These are phyloP conservation scores for Labia minor DNA, from an alignment of 2,888 invertebrate genomes.

Conservation along the genomic window DNA sequence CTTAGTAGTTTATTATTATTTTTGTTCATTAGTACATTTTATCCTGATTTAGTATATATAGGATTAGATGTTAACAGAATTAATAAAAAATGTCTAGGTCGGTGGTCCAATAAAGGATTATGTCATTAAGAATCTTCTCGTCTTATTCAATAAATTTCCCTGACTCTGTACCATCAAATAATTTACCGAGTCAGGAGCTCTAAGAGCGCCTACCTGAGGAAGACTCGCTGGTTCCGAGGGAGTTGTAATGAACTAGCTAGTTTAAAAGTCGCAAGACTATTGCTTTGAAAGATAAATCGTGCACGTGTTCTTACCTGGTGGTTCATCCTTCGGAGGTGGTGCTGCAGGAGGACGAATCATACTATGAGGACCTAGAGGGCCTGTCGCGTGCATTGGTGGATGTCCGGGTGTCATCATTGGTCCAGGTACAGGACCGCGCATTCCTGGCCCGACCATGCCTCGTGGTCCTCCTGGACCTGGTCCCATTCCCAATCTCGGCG, in stretches of 20 bases:
- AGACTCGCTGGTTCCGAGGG: not conserved
- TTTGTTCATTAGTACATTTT: not conserved
- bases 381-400: slow-evolving; percentile 21
- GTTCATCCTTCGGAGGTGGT: slow-evolving; percentile 21
- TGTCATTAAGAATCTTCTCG: not conserved
- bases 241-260: not conserved
- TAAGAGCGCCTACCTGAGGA: not conserved
- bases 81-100: too few species aligned
- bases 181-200: slow-evolving; percentile 14
- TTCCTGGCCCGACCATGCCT: slow-evolving; percentile 18
- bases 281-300: not conserved
- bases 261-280: not conserved
- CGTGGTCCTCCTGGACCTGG: slow-evolving; percentile 21
- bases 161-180: not conserved
- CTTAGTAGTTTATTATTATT: not conserved
- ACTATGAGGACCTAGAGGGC: slow-evolving; percentile 19
- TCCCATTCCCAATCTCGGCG: slow-evolving; percentile 22
- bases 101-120: not conserved
- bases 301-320: slow-evolving; percentile 6
- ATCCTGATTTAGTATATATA: not conserved
- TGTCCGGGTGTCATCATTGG: slow-evolving; percentile 25
- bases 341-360: slow-evolving; percentile 21
- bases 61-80: too few species aligned
- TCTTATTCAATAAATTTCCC: not conserved
- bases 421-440: slow-evolving; percentile 21